Base-by-base conservation (phyloP, 1,140 invertebrate species). In the Aphidius ervi region DNA sequence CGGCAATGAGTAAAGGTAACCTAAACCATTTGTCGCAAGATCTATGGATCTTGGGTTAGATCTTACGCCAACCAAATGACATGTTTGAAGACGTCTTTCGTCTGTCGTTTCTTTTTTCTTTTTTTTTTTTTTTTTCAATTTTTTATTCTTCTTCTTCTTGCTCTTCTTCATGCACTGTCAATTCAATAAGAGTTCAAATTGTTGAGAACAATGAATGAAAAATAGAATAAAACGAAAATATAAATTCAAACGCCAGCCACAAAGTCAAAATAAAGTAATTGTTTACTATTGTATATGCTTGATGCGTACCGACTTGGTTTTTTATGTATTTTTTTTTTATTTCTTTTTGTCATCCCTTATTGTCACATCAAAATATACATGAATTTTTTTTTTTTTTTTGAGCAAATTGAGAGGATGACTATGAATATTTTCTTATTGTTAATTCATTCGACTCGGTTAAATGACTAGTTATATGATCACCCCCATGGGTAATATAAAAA, bases 231-330 rank as follows among this genome's bases (percentile, higher is more conserved):
- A 16, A 5, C n/a, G 42, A 23, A n/a, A 59, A 46, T 47, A 46
- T 47, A 66, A 63, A 48, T 47, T 57, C 31, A 41, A 31, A 58
- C 47, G 53, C 37, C 59, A 31, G 63, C 62, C 66, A 61, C 63
- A 67, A 68, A 73, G 68, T 73, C 70, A 72, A 72, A 72, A 72
- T 73, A 72, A 70, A 71, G 67, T 73, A 69, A 69, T 63, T 63
- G 62, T 60, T 63, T 40, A 53, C 47, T 37, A 56, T 62, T 62
- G 56, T 52, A 42, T 37, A 42, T 31, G 23, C 2, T 31, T 31
- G 23, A 31, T 31, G 23, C 16, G 16, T 49, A 23, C 48, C 48
- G 48, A 16, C 48, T 49, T 49, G 20, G 40, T 39, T 52, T 39
- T 31, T 31, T 31, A 31, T 31, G 23, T 31, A 3, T 31, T 31